Base-by-base conservation (phyloP, 92 coral and sea anemone genomes). In the Porites rus region DNA sequence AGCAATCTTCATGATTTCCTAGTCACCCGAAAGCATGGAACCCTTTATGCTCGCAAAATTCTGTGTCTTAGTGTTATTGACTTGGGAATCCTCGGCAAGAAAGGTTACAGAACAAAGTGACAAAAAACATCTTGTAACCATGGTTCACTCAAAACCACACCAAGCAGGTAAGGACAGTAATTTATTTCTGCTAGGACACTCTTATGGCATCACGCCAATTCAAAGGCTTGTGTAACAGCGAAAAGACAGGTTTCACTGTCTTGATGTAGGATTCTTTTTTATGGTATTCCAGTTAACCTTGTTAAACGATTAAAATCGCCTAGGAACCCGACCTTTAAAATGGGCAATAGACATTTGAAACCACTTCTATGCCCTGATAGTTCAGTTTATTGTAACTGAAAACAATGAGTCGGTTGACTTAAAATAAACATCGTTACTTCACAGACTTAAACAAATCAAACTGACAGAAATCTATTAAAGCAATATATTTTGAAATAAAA, bases 81-180 rank as follows among this genome's bases (percentile, higher is more conserved):
- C 70, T 4, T 38, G 58, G 12, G 25, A 80, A 53, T 9, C 68
- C 10, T 81, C 28, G 0, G 85, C 77, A 2, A 20, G 28, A 38
- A 17, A 18, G 17, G 22, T 38, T 18, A 11, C 17, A 18, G 67
- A 17, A 13, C 31, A 56, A 14, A 56, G 85, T 58, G 64, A 51
- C 5, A 83, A 83, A 75, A 83, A 83, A 38, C 79, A 83, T 0
- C 24, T 83, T 17, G 75, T 83, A 0, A 38, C 46, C 51, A 21
- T 83, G 62, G 62, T 13, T 12, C 85, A 81, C n/a, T 77, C 85
- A 1, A 81, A 81, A 10, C 77, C 75, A 25, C 85, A 56, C 11
- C 85, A 81, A 46, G 53, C 85, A 12, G 85, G 85, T 81, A 81
- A 81, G 67, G 18, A 6, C 3, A 10, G 38, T 22, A 6, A 8